Evolutionary conservation across 2,797 vertebrate genomes (phyloP), one percentile per base, ranked within the genome.

Genomic region (Perodicticus potto): DNA sequence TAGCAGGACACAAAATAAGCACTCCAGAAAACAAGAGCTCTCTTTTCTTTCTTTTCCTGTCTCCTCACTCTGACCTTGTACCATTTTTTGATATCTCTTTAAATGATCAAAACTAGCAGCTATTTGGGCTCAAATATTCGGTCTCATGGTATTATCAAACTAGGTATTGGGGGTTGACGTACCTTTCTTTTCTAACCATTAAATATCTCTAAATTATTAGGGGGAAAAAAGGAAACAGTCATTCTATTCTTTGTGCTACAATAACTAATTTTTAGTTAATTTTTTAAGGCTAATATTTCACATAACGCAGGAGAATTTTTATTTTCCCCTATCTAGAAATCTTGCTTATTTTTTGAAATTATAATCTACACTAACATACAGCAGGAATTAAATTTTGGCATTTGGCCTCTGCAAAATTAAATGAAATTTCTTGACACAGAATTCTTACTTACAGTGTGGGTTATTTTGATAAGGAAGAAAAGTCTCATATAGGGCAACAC

Each of bases 401-500:
- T 82, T 85, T 78, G 14, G 13, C 8, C 65, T 86, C 57, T 91
- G 53, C 22, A 95, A 93, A 91, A 8, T 89, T 77, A 65, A 93
- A 65, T 83, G 87, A 81, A 90, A 96, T 91, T 93, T 49, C 29
- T 96, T 17, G n/a, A 57, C 25, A 32, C n/a, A 57, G 73, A 89
- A 70, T 77, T 86, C 29, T 43, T 90, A 67, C 3, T 82, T 94
- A 40, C 7, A 70, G 23, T 23, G 78, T 70, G 17, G 49, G 85
- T 86, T 91, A 86, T 95, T 95, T 73, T 86, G 40, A 86, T 92
- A 49, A 87, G 57, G 61, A 72, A 73, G 57, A 61, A 53, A 94
- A 92, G 49, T 92, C 55, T 82, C 45, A 97, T 97, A 97, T 85
- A 97, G 84, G 97, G 97, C 95, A 97, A 96, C 67, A 95, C 97